These are phyloP conservation scores for Chelmon rostratus DNA, from an alignment of 2,797 vertebrate species.

Conservation along the genomic window DNA sequence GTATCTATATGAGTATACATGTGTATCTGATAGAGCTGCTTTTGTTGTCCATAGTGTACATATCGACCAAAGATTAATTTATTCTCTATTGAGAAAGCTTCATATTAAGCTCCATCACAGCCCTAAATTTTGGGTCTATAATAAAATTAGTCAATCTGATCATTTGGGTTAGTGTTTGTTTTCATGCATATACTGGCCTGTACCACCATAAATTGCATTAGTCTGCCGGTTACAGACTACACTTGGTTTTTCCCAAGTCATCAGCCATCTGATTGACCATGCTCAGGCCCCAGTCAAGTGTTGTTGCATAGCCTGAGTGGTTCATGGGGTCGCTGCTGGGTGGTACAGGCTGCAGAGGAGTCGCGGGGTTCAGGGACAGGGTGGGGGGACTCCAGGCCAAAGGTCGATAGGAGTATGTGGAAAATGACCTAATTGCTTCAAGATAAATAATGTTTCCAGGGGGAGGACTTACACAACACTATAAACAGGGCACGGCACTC, in stretches of 20 bases:
- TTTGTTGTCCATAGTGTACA: background rate
- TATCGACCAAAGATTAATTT: conserved; percentile 5
- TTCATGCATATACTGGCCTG: conserved; percentile 14
- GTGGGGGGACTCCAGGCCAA: conserved; percentile 22
- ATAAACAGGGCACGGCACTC: conserved; percentile 23
- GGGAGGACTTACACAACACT: conserved; percentile 41
- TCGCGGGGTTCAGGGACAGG: conserved; percentile 40
- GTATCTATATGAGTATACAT: background rate
- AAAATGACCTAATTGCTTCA: conserved; percentile 40
- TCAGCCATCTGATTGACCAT: conserved; percentile 2
- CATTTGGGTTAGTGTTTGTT: conserved; percentile 8
- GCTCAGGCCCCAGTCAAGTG: background rate
- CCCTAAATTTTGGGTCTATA: conserved; percentile 18
- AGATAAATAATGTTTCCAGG: conserved; percentile 39
- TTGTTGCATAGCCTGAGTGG: conserved; percentile 11
- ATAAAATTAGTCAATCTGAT: conserved; percentile 10
- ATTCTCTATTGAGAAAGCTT: conserved; percentile 28
- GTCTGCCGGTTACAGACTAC: conserved; percentile 2
- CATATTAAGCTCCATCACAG: background rate
- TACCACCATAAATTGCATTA: conserved; percentile 1
- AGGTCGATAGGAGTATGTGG: conserved; percentile 31
- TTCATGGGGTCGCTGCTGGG: conserved; percentile 24
- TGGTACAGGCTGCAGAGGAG: conserved; percentile 26
- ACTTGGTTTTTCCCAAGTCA: conserved; percentile 17
- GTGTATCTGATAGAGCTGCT: conserved; percentile 11